Evolutionary conservation across 2,888 invertebrate species (phyloP).

Genomic region (Ditylenchus weischeri): DNA sequence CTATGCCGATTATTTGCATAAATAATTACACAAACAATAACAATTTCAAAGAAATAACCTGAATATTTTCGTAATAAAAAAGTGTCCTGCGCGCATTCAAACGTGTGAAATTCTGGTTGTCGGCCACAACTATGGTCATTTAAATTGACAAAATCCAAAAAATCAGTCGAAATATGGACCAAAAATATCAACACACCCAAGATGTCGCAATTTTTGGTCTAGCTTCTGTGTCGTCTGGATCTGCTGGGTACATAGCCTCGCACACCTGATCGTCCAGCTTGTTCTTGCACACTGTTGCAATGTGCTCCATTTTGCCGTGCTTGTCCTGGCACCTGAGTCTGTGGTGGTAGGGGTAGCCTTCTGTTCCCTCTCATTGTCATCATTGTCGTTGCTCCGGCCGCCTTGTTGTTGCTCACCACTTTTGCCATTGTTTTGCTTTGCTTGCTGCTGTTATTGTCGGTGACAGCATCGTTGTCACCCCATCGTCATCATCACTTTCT

Average conservation of each 20-base stretch:
- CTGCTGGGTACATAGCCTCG: constrained; percentile 13
- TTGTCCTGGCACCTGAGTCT: constrained; percentile 9
- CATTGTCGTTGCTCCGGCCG: constrained; percentile 2
- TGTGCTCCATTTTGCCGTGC: constrained; percentile 19
- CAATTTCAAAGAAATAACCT: too few relatives aligned
- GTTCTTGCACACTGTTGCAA: constrained; percentile 20
- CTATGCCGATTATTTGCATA: too few relatives aligned
- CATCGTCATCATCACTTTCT: constrained; percentile 7
- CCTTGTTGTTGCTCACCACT: not conserved
- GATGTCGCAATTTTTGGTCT: constrained; percentile 22
- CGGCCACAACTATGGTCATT: too few relatives aligned
- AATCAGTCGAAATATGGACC: too few relatives aligned
- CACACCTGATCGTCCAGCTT: constrained; percentile 11
- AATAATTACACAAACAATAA: too few relatives aligned
- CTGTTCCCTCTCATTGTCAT: constrained; percentile 1
- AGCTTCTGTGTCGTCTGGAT: constrained; percentile 7
- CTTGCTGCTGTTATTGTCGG: not conserved
- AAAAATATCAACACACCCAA: constrained; percentile 8
- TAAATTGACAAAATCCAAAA: too few relatives aligned
- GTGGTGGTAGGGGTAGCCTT: not conserved
- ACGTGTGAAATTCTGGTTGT: too few relatives aligned
- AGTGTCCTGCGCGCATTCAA: too few relatives aligned
- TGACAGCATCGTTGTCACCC: constrained; percentile 10
- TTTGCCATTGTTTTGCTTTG: not conserved
- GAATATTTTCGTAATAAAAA: too few relatives aligned